A percentile compares a stretch with the other conserved stretches of the same genome.
These are phyloP conservation scores for Dolichomitus sp. DNA, from an alignment of 2,888 invertebrate species.

Conservation along the genomic window DNA sequence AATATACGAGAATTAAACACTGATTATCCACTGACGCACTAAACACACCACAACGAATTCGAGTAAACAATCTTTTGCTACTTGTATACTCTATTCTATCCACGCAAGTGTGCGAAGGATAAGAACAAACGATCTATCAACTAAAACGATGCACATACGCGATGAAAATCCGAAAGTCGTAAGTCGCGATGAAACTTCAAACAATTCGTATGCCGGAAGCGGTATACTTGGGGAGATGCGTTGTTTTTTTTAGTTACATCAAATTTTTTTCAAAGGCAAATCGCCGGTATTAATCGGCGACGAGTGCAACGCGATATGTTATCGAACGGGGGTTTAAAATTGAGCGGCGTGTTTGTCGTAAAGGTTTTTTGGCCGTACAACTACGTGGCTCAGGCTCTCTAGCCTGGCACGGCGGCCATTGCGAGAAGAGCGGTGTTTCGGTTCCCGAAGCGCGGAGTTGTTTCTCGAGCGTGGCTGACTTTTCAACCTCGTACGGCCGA, in stretches of 20 bases:
- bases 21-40: slow-evolving; percentile 54
- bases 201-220: slow-evolving; percentile 10
- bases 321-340: not conserved
- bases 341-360: not conserved
- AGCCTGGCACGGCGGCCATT: slow-evolving; percentile 66
- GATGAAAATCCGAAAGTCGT: not conserved
- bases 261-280: not conserved
- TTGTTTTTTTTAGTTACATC: not conserved
- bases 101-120: not conserved
- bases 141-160: slow-evolving; percentile 26
- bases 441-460: slow-evolving; percentile 23
- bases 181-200: not conserved
- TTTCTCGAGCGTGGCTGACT: slow-evolving; percentile 58
- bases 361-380: not conserved
- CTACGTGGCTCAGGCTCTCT: slow-evolving; percentile 9
- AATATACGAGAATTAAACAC: slow-evolving; percentile 35
- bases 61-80: not conserved
- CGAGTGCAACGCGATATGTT: not conserved
- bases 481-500: slow-evolving; percentile 64
- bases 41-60: slow-evolving; percentile 40
- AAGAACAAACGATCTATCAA: not conserved
- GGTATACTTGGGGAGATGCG: not conserved
- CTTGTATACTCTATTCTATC: not conserved
- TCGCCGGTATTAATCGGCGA: not conserved
- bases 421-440: slow-evolving; percentile 42